phyloP scores from a whole-genome alignment of 2,113 vertebrate species.

The Oryzias melastigma region DNA sequence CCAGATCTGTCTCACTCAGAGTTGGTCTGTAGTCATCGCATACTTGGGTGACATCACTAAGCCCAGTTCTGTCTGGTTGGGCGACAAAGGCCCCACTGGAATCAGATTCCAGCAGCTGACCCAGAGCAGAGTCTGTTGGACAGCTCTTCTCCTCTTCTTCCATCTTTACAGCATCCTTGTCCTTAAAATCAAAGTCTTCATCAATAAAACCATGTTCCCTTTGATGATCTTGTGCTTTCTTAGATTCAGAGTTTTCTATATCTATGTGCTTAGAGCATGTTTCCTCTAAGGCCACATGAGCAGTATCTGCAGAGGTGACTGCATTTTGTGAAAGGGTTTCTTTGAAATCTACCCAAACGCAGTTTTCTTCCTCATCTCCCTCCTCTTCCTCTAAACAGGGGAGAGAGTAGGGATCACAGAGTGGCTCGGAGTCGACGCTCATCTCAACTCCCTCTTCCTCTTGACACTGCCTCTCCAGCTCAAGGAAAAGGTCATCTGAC shows the following conservation, averaged over 20 bases:
- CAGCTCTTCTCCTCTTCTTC: conserved; percentile 61
- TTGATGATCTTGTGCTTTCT: conserved; percentile 52
- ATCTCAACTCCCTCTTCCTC: conserved; percentile 70
- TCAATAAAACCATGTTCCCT: conserved; percentile 65
- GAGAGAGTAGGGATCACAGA: conserved; percentile 52
- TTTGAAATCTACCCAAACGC: conserved; percentile 30
- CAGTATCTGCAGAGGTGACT: conserved; percentile 23
- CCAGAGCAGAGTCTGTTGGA: conserved; percentile 61
- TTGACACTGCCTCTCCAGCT: conserved; percentile 89
- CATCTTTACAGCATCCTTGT: conserved; percentile 14
- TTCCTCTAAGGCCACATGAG: conserved; percentile 5
- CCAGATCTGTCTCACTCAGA: conserved; percentile 66
- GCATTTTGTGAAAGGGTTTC: conserved; percentile 49
- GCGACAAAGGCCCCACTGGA: conserved; percentile 69
- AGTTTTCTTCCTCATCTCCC: conserved; percentile 24
- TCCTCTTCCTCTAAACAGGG: conserved; percentile 63
- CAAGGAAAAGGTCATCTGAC: conserved; percentile 93
- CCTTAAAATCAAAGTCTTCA: conserved; percentile 52
- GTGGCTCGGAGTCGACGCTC: conserved; percentile 63
- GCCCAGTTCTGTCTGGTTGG: conserved; percentile 56
- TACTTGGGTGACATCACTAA: conserved; percentile 42
- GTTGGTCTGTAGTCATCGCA: conserved; percentile 46
- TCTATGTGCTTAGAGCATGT: conserved; percentile 23
- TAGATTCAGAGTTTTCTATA: conserved; percentile 38
- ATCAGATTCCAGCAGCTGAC: conserved; percentile 66